Evolutionary conservation across 2,113 vertebrate species (phyloP).

Genomic region (Etia nguti): DNA sequence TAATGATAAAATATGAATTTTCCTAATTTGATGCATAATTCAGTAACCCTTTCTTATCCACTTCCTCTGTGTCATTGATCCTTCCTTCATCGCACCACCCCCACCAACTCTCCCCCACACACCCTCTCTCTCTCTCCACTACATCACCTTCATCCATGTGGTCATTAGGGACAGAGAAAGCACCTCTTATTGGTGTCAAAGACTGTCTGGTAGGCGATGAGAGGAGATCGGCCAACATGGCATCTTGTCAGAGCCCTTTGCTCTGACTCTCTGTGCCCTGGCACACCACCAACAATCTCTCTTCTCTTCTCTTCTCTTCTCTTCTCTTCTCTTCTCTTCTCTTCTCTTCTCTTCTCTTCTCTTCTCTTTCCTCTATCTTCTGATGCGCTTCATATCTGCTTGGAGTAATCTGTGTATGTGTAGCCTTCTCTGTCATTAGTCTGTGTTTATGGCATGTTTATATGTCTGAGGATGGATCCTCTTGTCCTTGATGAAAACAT

Average conservation of each 20-base stretch:
- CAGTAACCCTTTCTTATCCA: constrained; percentile 92
- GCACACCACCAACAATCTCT: neutral
- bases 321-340: constrained; percentile 26
- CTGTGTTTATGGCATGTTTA: neutral
- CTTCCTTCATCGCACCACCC: constrained; percentile 22
- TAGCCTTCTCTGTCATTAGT: neutral
- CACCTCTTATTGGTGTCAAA: constrained; percentile 61
- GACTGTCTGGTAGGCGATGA: constrained; percentile 49
- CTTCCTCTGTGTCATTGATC: constrained; percentile 46
- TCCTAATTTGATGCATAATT: constrained; percentile 98
- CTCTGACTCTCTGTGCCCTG: constrained; percentile 20
- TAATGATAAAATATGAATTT: constrained; percentile 99
- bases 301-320: constrained; percentile 1
- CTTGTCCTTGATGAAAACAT: constrained; percentile 45
- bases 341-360: constrained; percentile 18
- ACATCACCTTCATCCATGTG: constrained; percentile 61
- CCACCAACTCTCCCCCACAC: neutral
- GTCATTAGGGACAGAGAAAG: constrained; percentile 69
- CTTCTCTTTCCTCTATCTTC: neutral
- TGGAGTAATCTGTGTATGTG: neutral
- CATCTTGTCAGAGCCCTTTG: constrained; percentile 35
- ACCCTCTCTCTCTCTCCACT: neutral
- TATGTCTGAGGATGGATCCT: neutral
- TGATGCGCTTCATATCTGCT: neutral
- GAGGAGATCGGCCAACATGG: constrained; percentile 43